phyloP scores from a whole-genome alignment of 2,888 invertebrate species.

The Pardosa pseudoannulata region DNA sequence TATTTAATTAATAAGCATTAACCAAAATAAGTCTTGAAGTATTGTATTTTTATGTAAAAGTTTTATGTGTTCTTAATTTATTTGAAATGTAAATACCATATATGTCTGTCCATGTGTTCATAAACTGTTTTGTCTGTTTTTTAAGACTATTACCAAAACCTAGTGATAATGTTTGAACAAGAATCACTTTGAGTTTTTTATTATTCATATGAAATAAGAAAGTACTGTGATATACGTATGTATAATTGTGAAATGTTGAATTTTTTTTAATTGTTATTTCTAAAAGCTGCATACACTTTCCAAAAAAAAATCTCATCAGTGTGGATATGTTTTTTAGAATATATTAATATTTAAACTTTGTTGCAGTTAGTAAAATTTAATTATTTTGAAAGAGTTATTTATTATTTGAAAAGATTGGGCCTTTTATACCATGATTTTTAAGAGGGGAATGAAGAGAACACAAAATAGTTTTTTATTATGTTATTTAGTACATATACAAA shows the following conservation, averaged over 20 bases:
- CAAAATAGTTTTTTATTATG: not conserved
- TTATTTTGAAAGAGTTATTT: not conserved
- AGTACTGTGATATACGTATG: conserved; percentile 57
- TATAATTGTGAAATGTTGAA: conserved; percentile 47
- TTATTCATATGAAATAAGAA: conserved; percentile 42
- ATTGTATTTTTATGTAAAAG: conserved; percentile 17
- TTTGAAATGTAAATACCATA: conserved; percentile 61
- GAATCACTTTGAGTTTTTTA: conserved; percentile 55
- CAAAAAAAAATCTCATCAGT: not conserved
- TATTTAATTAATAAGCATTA: not conserved
- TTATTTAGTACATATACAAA: not conserved
- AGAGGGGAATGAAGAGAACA: no score
- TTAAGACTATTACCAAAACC: conserved; percentile 29
- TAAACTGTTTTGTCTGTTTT: conserved; percentile 48
- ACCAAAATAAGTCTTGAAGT: conserved; percentile 6
- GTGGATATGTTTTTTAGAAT: not conserved
- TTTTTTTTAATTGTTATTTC: not conserved
- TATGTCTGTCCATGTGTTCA: conserved; percentile 30
- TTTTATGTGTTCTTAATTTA: conserved; percentile 66
- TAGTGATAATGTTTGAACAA: conserved; percentile 70
- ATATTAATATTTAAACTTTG: conserved; percentile 11
- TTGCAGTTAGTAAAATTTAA: not conserved
- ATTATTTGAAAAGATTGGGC: not conserved
- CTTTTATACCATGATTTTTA: no score
- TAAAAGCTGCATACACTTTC: not conserved